Base-by-base conservation (phyloP, 92 coral and sea anemone genomes). In the Montipora capitata region DNA sequence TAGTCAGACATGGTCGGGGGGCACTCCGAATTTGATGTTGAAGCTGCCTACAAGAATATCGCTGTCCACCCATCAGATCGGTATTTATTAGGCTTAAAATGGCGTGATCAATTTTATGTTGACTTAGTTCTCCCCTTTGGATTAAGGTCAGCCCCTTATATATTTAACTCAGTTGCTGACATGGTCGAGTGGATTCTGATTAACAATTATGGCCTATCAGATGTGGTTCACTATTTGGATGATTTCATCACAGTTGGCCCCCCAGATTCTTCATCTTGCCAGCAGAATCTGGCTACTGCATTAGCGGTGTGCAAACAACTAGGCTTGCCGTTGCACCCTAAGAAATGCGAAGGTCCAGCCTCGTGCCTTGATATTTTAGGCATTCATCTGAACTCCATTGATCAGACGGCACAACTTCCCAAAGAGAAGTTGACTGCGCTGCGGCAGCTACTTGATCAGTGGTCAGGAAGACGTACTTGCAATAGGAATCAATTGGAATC, bases 151-250 rank as follows among this genome's bases (percentile, higher is more conserved):
- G 51, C 51, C 9, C 59, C 59, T 39, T 40, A 57, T 56, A 72
- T 84, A 45, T 45, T 8, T 58, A 69, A 84, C 59, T 72, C 80
- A 3, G 79, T 84, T 5, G 88, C 73, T 17, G 15, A 70, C 17
- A 13, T 41, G 41, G 73, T 61, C 11, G 59, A 84, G 39, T 84
- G 88, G 88, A 84, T 74, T 41, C 63, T 84, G 10, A 44, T 14
- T 45, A 13, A 73, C 13, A 42, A 66, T 45, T 45, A 45, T 45
- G 51, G 51, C 51, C 51, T 45, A 45, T 45, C 51, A 45, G 51
- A 45, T 45, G 5, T 45, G 51, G 51, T 45, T 45, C 51, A 45
- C 51, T 45, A 45, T 45, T 45, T 45, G 51, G 51, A 45, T 45
- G 51, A 45, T 45, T 45, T 45, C 51, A 45, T 45, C 51, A 45